Evolutionary conservation across 2,797 vertebrate genomes (phyloP).

Genomic region (Florisuga fusca): DNA sequence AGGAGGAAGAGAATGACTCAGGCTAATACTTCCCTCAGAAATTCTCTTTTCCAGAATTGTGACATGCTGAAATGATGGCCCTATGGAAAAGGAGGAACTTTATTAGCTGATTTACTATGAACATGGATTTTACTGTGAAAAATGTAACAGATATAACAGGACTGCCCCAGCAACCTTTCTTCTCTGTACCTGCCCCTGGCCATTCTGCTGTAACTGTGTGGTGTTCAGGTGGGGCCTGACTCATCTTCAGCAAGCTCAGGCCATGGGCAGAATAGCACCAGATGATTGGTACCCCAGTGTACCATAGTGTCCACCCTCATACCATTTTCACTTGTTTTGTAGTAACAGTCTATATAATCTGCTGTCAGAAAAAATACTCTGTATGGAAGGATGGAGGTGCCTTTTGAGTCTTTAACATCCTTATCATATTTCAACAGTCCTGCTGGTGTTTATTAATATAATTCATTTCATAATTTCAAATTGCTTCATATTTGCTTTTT

Average conservation of each 20-base stretch:
- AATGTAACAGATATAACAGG: not conserved
- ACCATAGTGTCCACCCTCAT: not conserved
- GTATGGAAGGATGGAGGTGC: not conserved
- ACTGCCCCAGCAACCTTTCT: not conserved
- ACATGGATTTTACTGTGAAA: not conserved
- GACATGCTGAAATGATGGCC: not conserved
- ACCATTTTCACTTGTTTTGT: not conserved
- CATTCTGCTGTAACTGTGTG: not conserved
- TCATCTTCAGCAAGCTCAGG: not conserved
- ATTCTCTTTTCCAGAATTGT: not conserved
- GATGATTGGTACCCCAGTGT: not conserved
- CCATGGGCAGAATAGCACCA: not conserved
- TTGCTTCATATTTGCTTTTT: not conserved
- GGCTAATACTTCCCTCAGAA: not conserved
- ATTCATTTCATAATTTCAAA: not conserved
- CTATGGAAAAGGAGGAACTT: not conserved
- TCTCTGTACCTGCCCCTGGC: not conserved
- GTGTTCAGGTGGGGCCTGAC: fast-evolving
- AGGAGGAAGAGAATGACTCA: not conserved
- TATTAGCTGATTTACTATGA: not conserved
- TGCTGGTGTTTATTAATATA: not conserved
- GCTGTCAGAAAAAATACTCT: not conserved
- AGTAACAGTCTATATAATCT: not conserved
- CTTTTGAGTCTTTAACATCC: not conserved
- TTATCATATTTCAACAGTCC: not conserved